A percentile compares a stretch with the other conserved stretches of the same genome.
Evolutionary conservation across 2,797 vertebrate genomes (phyloP).

Genomic region (Dermochelys coriacea): DNA sequence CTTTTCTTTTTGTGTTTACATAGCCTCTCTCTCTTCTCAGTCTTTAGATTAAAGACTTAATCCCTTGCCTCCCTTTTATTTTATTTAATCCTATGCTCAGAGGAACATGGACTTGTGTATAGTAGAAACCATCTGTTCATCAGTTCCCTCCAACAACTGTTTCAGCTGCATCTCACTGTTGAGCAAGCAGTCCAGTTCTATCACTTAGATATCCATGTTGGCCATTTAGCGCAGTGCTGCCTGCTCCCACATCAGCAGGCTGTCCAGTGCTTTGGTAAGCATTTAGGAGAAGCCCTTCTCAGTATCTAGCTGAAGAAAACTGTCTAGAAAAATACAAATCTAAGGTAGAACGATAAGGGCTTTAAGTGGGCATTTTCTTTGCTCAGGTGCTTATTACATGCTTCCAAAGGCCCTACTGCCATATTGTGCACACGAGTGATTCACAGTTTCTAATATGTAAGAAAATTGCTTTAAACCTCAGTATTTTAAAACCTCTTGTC

Average conservation of each 20-base stretch:
- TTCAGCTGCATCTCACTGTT: background rate
- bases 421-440: background rate
- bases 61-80: too few species aligned
- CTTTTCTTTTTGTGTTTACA: background rate
- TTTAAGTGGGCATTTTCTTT: background rate
- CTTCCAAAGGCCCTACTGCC: background rate
- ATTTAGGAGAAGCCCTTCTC: background rate
- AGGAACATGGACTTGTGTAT: background rate
- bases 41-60: background rate
- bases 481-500: background rate
- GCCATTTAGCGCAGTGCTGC: background rate
- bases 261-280: background rate
- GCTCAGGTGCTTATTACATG: background rate
- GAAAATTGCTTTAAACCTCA: background rate
- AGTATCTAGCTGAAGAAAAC: background rate
- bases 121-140: background rate
- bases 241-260: background rate
- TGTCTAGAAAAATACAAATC: background rate
- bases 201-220: accelerated
- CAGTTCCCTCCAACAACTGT: background rate
- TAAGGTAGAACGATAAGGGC: background rate
- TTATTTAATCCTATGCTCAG: background rate
- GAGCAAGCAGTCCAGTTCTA: background rate
- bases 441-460: background rate
- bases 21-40: background rate